A percentile compares a stretch with the other conserved stretches of the same genome.
Conservation (phyloP, 2,888 invertebrate species). For the Spilosoma lubricipeda region DNA sequence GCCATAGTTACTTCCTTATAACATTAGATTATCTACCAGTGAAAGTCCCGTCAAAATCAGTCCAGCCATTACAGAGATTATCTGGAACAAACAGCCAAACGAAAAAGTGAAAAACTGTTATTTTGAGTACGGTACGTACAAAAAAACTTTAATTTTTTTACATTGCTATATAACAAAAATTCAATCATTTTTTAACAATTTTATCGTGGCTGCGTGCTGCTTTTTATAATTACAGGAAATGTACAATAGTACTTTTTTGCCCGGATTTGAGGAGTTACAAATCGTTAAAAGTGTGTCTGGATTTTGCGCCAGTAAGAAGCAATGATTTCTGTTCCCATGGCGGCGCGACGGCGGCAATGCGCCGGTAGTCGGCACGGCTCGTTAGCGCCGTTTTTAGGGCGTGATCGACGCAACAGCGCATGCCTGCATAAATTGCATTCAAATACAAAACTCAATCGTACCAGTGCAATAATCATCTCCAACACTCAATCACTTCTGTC, state of each 20-base stretch:
- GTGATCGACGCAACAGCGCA: constrained; percentile 81
- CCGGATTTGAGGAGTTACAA: constrained; percentile 44
- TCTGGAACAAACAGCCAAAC: too few species aligned
- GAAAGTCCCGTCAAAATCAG: too few species aligned
- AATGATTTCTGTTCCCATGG: constrained; percentile 78
- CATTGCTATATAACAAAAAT: background rate
- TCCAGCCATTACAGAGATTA: too few species aligned
- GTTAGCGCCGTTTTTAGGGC: constrained; percentile 82
- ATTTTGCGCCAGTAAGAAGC: constrained; percentile 60
- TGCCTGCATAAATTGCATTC: constrained; percentile 80
- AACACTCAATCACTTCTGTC: constrained; percentile 23
- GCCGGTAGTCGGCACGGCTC: constrained; percentile 66
- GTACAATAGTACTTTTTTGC: background rate
- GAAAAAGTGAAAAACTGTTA: too few species aligned
- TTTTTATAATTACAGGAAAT: background rate
- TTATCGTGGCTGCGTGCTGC: background rate
- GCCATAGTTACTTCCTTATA: too few species aligned
- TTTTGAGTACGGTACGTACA: too few species aligned
- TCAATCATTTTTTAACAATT: background rate
- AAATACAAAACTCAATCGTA: constrained; percentile 64
- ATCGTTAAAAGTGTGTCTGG: constrained; percentile 61
- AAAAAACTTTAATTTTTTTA: background rate
- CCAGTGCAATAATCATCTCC: constrained; percentile 54
- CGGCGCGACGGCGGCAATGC: constrained; percentile 26
- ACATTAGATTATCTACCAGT: too few species aligned